Conservation (phyloP, 1,140 invertebrate species). For the Thaumatotibia leucotreta region DNA sequence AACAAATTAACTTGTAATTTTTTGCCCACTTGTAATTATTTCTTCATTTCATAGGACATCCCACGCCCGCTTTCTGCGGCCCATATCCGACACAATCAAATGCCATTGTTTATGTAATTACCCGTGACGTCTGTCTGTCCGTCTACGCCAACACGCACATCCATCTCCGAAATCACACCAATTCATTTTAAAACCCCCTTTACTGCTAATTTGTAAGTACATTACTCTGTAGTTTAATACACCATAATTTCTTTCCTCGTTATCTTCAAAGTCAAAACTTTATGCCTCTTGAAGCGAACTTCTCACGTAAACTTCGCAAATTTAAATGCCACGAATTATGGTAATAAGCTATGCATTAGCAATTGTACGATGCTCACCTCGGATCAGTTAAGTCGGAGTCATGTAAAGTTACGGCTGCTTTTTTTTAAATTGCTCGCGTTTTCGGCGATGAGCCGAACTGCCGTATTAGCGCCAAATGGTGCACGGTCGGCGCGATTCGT, state of each 20-base stretch:
- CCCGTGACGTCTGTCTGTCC: slow-evolving; percentile 27
- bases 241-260: slow-evolving; percentile 33
- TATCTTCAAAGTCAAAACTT: slow-evolving; percentile 31
- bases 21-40: neutral
- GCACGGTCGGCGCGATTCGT: slow-evolving; percentile 47
- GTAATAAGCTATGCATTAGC: slow-evolving; percentile 57
- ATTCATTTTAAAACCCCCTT: slow-evolving; percentile 18
- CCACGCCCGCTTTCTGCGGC: slow-evolving; percentile 3
- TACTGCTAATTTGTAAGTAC: slow-evolving; percentile 17
- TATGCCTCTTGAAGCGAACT: slow-evolving; percentile 24
- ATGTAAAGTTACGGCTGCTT: slow-evolving; percentile 46
- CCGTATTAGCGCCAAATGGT: slow-evolving; percentile 68
- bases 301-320: slow-evolving; percentile 24
- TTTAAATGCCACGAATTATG: slow-evolving; percentile 38
- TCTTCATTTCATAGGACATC: neutral
- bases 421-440: slow-evolving; percentile 52
- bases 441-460: slow-evolving; percentile 45
- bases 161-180: slow-evolving; percentile 20
- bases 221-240: slow-evolving; percentile 17
- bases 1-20: neutral
- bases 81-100: slow-evolving; percentile 28
- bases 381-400: slow-evolving; percentile 41
- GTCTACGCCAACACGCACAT: slow-evolving; percentile 28
- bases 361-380: slow-evolving; percentile 66
- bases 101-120: slow-evolving; percentile 50